Base-by-base conservation (phyloP, 2,113 vertebrate genomes). In the Vanacampus margaritifer region DNA sequence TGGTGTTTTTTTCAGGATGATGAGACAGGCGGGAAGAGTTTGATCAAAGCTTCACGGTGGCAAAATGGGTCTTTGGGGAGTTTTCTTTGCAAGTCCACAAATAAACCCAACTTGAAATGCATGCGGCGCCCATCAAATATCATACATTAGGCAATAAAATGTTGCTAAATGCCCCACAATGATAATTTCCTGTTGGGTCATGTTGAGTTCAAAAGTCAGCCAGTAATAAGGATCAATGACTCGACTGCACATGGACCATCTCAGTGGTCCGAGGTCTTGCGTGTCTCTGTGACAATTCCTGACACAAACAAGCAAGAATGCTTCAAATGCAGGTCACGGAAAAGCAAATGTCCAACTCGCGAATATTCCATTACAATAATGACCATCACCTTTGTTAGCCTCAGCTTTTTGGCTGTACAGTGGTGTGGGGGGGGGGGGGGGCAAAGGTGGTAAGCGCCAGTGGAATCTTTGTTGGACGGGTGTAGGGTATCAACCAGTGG, bases 301-400 rank as follows among this genome's bases (percentile, higher is more conserved):
- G 13, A 5, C 14, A 17, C 16, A 14, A 14, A 16, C 43, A 14
- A 45, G 14, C 64, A 35, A 69, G 41, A 75, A 53, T 78, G 57
- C 56, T 59, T 64, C 56, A 72, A 69, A 75, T 67, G 65, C 21
- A 12, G 37, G 69, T 19, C 60, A 69, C 67, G 63, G 76, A 72
- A 78, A 81, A 72, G 59, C 53, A 61, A 45, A 69, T 26, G 65
- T 39, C 67, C 6, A 8, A 57, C 24, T 41, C 32, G 53, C 0
- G 13, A 57, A 46, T 46, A 16, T 46, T 46, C 43, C 43, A 5
- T 17, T 13, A 45, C 16, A 45, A 5, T 17, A 45, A 45, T 17
- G 43, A 45, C 16, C 14, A 46, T 17, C 5, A 14, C 43, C 17
- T 46, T 46, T 14, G 16, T 41, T 10, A 17, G 43, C 16, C 43